Base-by-base conservation (phyloP, 1,140 invertebrate genomes). In the Tribolium castaneum region DNA sequence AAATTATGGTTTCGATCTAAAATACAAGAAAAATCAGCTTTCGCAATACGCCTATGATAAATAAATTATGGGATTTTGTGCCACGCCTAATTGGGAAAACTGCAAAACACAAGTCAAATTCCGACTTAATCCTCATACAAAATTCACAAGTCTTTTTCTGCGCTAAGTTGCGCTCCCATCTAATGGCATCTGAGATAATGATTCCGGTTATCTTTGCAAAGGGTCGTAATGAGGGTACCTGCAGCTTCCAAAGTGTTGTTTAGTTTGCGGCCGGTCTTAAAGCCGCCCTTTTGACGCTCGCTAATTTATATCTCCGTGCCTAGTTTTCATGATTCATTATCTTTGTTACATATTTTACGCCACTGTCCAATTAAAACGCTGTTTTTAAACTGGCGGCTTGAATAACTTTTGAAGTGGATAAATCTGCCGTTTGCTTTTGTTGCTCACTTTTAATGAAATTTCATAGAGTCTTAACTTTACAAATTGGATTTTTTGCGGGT, bases 301-400 rank as follows among this genome's bases (percentile, higher is more conserved):
- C 30, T 66, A 66, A 66, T 66, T 66, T 66, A 9, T 13, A 13
- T 35, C n/a, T 22, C 12, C 14, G 19, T 22, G 59, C n/a, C 30
- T 35, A 66, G 14, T 66, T 66, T 66, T 66, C 45, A 34, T 35
- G 59, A 13, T 39, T 66, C 59, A 66, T 66, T 66, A 66, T 35
- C 30, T 13, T 13, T 35, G 59, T 66, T 66, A 35, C 30, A 35
- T n/a, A n/a, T 35, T 66, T 35, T 62, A 9, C 25, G 52, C 56
- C 56, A 35, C 14, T 30, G 14, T 66, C n/a, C 59, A 66, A 66
- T 66, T 66, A 66, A 66, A 39, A 62, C 9, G 6, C 22, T 30
- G 14, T n/a, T 62, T 62, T 62, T 30, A 62, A 34, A 66, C 13
- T 59, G 13, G 0, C 54, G 54, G 7, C n/a, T 45, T 35, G 25